A percentile compares a stretch with the other conserved stretches of the same genome.
phyloP scores from a whole-genome alignment of 2,888 invertebrate species.

The Patella pellucida region DNA sequence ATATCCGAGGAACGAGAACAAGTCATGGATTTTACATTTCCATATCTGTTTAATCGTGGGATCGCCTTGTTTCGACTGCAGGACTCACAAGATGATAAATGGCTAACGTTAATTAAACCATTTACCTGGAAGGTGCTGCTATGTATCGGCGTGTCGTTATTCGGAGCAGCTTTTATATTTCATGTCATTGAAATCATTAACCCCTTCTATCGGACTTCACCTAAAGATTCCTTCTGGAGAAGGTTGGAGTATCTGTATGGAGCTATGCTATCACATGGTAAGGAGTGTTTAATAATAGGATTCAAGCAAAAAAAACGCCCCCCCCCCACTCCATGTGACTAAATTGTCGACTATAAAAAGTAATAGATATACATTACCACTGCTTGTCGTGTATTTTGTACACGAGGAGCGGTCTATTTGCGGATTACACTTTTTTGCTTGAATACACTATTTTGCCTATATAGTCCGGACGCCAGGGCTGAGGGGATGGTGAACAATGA shows the following conservation, averaged over 20 bases:
- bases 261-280: conserved; percentile 91
- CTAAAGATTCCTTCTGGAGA: not conserved
- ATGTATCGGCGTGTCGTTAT: conserved; percentile 39
- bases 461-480: too few relatives aligned
- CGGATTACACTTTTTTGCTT: too few relatives aligned
- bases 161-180: conserved; percentile 40
- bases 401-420: too few relatives aligned
- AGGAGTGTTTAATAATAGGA: too few relatives aligned
- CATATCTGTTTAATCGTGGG: conserved; percentile 73
- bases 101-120: conserved; percentile 42
- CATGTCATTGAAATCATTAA: conserved; percentile 47
- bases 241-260: conserved; percentile 82
- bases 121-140: conserved; percentile 36
- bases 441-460: too few relatives aligned
- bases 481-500: too few relatives aligned
- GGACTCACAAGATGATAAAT: conserved; percentile 42
- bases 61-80: conserved; percentile 49
- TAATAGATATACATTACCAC: too few relatives aligned
- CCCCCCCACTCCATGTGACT: too few relatives aligned
- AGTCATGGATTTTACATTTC: conserved; percentile 90
- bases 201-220: conserved; percentile 38
- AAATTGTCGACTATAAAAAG: too few relatives aligned
- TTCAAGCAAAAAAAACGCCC: too few relatives aligned
- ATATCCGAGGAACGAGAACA: conserved; percentile 92
- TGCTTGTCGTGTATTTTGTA: too few relatives aligned